Evolutionary conservation across 2,888 invertebrate species (phyloP).

Genomic region (Tipula unca): DNA sequence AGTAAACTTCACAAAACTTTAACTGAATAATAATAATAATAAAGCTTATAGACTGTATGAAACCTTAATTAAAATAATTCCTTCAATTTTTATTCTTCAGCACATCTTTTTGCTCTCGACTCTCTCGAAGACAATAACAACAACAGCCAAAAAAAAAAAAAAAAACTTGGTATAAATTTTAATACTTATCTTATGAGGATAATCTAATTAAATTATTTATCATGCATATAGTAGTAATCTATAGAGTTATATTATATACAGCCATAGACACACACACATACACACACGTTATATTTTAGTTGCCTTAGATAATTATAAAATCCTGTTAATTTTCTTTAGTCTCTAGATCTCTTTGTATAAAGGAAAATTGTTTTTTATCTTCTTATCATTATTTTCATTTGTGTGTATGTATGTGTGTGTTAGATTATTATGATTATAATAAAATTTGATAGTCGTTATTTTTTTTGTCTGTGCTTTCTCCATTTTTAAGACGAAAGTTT

Average conservation of each 20-base stretch:
- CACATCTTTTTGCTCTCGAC: background rate
- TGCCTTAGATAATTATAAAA: constrained; percentile 8
- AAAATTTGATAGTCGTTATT: background rate
- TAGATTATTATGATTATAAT: constrained; percentile 3
- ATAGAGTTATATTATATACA: background rate
- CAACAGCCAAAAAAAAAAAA: background rate
- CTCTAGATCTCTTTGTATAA: background rate
- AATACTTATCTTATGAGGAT: background rate
- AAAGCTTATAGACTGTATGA: background rate
- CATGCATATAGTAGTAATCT: background rate
- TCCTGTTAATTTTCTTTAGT: background rate
- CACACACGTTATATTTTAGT: background rate
- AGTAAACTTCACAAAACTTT: background rate
- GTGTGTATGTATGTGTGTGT: background rate
- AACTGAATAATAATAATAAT: constrained; percentile 8
- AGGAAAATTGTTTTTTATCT: background rate
- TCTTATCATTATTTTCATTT: background rate
- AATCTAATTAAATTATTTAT: background rate
- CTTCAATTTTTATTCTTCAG: background rate
- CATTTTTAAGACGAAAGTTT: background rate
- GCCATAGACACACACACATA: background rate
- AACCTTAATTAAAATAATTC: background rate
- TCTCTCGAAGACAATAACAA: background rate
- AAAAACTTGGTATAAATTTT: background rate
- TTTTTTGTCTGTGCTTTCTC: background rate